Conservation (phyloP, 1,140 invertebrate species). For the Hesperophylax magnus region DNA sequence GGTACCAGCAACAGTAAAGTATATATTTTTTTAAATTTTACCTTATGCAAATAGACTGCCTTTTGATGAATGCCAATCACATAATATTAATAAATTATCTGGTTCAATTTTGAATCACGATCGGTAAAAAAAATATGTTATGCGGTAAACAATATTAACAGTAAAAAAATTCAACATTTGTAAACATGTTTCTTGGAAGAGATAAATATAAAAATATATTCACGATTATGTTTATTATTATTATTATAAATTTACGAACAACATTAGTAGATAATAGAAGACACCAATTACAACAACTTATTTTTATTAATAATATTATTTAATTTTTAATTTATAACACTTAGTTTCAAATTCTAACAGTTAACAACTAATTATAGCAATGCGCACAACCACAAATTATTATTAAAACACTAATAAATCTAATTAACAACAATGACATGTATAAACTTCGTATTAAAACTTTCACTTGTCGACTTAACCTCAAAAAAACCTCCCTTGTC, state of each 20-base stretch:
- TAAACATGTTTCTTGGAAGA: constrained; percentile 32
- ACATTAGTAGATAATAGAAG: no score
- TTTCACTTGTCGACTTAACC: background rate
- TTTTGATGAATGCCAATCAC: background rate
- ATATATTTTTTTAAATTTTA: no score
- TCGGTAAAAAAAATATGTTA: background rate
- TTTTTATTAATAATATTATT: no score
- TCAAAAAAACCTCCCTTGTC: constrained; percentile 3
- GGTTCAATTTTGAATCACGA: background rate
- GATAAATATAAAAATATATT: constrained; percentile 26
- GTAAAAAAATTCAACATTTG: constrained; percentile 7
- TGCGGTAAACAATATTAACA: background rate
- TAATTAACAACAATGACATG: constrained; percentile 10
- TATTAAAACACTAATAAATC: constrained; percentile 12
- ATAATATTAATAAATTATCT: background rate
- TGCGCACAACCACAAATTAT: constrained; percentile 43
- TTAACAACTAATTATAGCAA: constrained; percentile 37
- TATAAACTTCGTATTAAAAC: constrained; percentile 8
- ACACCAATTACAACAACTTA: no score
- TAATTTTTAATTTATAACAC: no score
- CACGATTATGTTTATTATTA: background rate
- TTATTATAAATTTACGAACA: background rate
- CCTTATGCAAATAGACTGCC: no score
- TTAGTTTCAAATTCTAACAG: no score
- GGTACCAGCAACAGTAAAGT: no score